Evolutionary conservation across 2,888 invertebrate species (phyloP), one percentile per base, ranked within the genome.

Genomic region (Nephrotoma appendiculata): DNA sequence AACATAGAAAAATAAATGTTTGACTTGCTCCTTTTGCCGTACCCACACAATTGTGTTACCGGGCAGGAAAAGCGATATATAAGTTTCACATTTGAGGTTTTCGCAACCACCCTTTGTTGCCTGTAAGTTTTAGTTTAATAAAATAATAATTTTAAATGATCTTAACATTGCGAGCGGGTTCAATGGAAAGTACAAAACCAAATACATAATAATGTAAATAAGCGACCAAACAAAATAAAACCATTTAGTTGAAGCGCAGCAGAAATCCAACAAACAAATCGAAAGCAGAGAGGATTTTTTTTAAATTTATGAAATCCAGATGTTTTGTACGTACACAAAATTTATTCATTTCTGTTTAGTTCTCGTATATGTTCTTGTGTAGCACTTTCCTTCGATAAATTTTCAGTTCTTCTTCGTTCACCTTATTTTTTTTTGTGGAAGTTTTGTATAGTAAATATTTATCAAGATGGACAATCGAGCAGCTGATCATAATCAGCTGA

Each of bases 401-500:
- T 71, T 31, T 71, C 19, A 9, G 19, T 71, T 71, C 71, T 31
- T 52, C 52, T 52, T 52, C 15, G 71, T 31, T 2, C 71, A 71
- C 71, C 84, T 84, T 48, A 12, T 12, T 84, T 84, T 84, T 42
- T 84, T 84, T 42, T 3, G 43, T 84, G 42, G 43, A 42, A 42
- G n/a, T 15, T 84, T 5, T 84, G n/a, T 84, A 42, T n/a, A n/a
- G n/a, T n/a, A 41, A 41, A 84, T 42, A 15, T 84, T 84, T 84
- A 84, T 84, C 84, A 84, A 84, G 43, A 84, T 84, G 84, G 84
- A 84, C 84, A 84, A 84, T 84, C 84, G 15, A 84, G 84, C 84
- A 84, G 84, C 84, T 84, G 84, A 84, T 84, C 84, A 84, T 84
- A 84, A 84, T 84, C 84, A 84, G 84, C 84, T 84, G 84, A 84